Conservation (phyloP, 2,113 vertebrate genomes). For the Galemys pyrenaicus region DNA sequence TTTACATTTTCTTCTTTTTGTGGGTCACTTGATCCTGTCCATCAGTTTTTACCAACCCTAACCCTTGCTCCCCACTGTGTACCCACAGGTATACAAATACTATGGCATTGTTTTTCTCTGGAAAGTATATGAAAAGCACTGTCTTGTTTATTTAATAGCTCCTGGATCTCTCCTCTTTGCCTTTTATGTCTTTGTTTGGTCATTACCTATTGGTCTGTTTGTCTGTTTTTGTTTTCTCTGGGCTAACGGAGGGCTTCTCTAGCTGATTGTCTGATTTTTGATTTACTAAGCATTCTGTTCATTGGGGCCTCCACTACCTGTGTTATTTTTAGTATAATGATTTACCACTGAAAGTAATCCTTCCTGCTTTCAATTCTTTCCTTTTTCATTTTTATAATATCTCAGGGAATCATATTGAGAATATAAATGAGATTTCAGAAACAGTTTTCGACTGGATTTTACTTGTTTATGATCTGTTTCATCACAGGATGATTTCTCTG, state of each 20-base stretch:
- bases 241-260: neutral
- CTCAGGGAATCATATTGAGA: conserved; percentile 36
- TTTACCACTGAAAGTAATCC: conserved; percentile 48
- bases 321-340: conserved; percentile 49
- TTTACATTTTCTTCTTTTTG: neutral
- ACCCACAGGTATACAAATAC: neutral
- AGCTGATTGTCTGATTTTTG: conserved; percentile 37
- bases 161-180: neutral
- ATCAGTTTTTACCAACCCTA: neutral
- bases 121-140: neutral
- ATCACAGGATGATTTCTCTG: neutral
- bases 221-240: neutral
- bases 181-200: conserved; percentile 31
- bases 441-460: neutral
- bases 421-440: conserved; percentile 52
- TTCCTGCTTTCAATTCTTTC: neutral
- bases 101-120: neutral
- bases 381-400: conserved; percentile 61
- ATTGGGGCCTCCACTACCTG: neutral
- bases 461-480: neutral
- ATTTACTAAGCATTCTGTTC: conserved; percentile 31
- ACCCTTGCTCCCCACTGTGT: no score
- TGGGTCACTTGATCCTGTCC: neutral
- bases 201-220: neutral
- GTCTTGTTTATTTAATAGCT: neutral